A percentile compares a stretch with the other conserved stretches of the same genome.
phyloP scores from a whole-genome alignment of 1,140 invertebrate genomes.

The Phortica variegata region DNA sequence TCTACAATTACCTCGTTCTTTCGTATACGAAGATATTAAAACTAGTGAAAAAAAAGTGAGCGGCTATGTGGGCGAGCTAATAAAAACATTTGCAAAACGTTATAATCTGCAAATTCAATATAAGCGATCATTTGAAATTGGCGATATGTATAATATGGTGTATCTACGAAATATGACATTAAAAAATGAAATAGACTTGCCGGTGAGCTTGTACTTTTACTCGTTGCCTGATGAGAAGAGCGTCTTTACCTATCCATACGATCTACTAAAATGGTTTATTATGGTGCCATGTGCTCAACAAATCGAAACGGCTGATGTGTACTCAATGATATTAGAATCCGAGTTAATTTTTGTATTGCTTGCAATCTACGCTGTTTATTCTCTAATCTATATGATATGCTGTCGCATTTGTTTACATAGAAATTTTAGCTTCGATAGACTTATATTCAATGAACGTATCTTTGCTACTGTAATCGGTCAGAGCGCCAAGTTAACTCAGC shows the following conservation, averaged over 20 bases:
- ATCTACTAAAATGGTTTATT: conserved; percentile 23
- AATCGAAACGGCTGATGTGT: conserved; percentile 28
- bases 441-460: conserved; percentile 31
- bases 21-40: conserved; percentile 16
- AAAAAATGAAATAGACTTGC: conserved; percentile 23
- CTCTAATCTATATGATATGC: conserved; percentile 22
- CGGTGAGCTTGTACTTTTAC: conserved; percentile 31
- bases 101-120: conserved; percentile 30
- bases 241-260: conserved; percentile 20
- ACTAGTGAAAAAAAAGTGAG: conserved; percentile 4
- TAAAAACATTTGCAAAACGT: conserved; percentile 12
- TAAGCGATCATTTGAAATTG: conserved; percentile 5
- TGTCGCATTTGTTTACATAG: too few species aligned
- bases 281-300: conserved; percentile 31
- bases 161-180: conserved; percentile 30
- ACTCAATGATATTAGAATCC: conserved; percentile 8
- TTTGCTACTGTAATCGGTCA: conserved; percentile 33
- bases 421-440: conserved; percentile 1
- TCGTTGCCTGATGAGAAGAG: conserved; percentile 7
- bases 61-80: conserved; percentile 22
- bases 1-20: conserved; percentile 20
- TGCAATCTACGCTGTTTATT: conserved; percentile 22
- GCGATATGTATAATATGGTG: conserved; percentile 15
- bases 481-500: conserved; percentile 13
- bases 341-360: conserved; percentile 15